Evolutionary conservation across 1,140 invertebrate genomes (phyloP), one percentile per base, ranked within the genome.

Genomic region (Drosophila paulistorum): DNA sequence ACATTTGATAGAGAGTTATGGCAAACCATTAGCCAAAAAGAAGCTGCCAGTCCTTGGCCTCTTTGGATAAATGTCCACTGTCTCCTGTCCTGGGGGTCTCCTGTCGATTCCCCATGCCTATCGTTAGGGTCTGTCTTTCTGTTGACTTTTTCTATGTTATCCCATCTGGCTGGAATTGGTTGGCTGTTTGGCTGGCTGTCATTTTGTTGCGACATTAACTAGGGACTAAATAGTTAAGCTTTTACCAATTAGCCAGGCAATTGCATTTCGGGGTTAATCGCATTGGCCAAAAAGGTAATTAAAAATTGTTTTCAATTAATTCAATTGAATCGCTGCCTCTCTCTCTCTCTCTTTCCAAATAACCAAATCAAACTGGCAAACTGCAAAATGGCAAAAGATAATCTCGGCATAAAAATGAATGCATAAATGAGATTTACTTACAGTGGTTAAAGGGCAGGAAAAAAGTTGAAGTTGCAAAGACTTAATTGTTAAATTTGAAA

Each of bases 231-330:
- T 51, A 51, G 45, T 51, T 51, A 51, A 51, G 45, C 45, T 51
- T 51, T 51, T 51, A 51, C 45, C 45, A 51, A 51, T 51, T 51
- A 51, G 45, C 45, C 45, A 51, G 45, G 3, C 45, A 51, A 51
- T 51, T 51, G 58, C 26, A 59, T 59, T 17, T 14, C 23, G 6
- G 23, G 23, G 6, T 59, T 37, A 59, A 59, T 35, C 30, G 35
- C 30, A 60, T 17, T 39, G 35, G 33, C 14, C 9, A 37, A 20
- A 39, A 39, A 58, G 62, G 41, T 66, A 74, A 68, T 61, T 68
- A 72, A 69, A 77, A 78, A 77, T 78, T 77, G 77, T 77, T 83
- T 76, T 79, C 57, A 79, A 71, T 83, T 83, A 83, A 83, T 83
- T 51, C 45, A 51, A 51, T 51, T 51, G 45, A 51, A 51, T 51